Evolutionary conservation across 2,113 vertebrate species (phyloP).

Genomic region (Morphnarchus princeps): DNA sequence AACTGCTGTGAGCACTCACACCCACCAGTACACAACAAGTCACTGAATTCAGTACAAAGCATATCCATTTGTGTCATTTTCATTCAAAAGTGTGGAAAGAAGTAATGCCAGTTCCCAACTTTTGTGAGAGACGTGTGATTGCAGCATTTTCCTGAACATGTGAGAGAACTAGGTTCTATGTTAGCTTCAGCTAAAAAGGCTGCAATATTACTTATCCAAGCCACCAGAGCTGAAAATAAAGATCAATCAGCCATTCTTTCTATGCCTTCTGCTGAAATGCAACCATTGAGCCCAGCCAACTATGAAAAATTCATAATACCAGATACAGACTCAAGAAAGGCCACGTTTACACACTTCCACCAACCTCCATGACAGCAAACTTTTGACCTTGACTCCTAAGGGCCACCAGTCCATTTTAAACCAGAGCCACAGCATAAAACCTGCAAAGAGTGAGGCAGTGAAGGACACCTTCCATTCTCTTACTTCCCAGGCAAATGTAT

Average conservation of each 20-base stretch:
- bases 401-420: background rate
- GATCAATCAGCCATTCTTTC: background rate
- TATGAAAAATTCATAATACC: background rate
- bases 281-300: background rate
- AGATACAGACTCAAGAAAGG: background rate
- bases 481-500: background rate
- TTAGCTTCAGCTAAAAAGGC: background rate
- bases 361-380: background rate
- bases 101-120: background rate
- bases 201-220: background rate
- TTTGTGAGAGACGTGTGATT: background rate
- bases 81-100: background rate
- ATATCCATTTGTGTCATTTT: background rate
- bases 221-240: background rate
- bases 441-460: background rate
- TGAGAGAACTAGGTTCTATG: background rate
- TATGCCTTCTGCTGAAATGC: background rate
- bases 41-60: background rate
- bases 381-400: background rate
- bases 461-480: background rate
- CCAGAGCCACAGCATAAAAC: background rate
- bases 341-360: background rate
- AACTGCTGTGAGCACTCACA: background rate
- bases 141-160: background rate
- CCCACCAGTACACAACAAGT: background rate